Evolutionary conservation across 2,113 vertebrate species (phyloP).

Genomic region (Chaetops frenatus): DNA sequence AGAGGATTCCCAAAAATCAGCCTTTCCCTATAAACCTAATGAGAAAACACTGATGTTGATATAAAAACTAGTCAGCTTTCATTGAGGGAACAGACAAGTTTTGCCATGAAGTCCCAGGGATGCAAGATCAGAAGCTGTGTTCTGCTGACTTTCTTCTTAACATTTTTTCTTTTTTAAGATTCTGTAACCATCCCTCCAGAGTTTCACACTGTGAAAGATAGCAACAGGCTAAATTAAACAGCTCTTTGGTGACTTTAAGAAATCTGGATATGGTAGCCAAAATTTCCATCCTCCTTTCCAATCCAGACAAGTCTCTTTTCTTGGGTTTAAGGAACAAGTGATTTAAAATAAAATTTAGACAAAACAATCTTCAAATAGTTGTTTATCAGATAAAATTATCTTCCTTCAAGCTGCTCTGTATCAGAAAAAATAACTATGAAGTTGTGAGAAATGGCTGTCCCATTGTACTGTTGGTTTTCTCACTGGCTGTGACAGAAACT

Average conservation of each 20-base stretch:
- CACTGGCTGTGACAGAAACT: neutral
- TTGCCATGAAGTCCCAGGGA: neutral
- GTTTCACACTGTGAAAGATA: neutral
- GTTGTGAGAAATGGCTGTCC: neutral
- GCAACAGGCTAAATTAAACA: neutral
- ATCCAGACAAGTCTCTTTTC: neutral
- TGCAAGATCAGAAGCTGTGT: neutral
- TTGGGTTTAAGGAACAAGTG: neutral
- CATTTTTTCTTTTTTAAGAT: neutral
- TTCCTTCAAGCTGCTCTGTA: neutral
- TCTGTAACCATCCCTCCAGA: neutral
- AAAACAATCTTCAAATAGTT: neutral
- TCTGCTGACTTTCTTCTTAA: neutral
- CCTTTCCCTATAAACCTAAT: neutral
- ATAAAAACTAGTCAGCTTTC: neutral
- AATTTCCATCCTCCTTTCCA: neutral
- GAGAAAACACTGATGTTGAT: neutral
- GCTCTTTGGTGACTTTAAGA: neutral
- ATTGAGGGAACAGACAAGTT: fast-evolving
- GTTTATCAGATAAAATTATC: neutral
- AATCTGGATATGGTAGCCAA: neutral
- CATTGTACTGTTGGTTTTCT: neutral
- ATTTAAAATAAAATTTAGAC: neutral
- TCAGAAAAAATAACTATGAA: neutral
- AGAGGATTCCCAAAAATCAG: neutral